phyloP scores from a whole-genome alignment of 2,888 invertebrate genomes.

The Stenodera caucasica region DNA sequence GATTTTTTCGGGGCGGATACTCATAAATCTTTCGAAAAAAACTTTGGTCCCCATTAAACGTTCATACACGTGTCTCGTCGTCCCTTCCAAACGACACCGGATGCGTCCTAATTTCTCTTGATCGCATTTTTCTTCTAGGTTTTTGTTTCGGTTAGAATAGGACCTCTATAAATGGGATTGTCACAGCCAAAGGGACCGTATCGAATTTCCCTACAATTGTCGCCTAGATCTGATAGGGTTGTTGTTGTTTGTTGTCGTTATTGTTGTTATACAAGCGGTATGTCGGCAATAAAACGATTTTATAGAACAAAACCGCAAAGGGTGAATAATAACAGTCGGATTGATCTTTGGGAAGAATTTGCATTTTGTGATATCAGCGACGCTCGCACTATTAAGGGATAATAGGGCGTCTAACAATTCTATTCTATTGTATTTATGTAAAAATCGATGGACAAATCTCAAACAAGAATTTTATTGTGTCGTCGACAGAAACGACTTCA shows the following conservation, averaged over 20 bases:
- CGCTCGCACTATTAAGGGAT: too few species aligned
- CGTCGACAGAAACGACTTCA: too few species aligned
- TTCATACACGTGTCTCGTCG: not conserved
- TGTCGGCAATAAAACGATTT: slow-evolving; percentile 6
- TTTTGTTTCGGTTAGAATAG: too few species aligned
- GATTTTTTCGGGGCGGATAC: too few species aligned
- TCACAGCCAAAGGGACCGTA: not conserved
- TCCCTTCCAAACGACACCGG: not conserved
- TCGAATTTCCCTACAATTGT: not conserved
- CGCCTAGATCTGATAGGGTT: slow-evolving; percentile 1
- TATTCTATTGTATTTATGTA: too few species aligned
- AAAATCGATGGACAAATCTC: too few species aligned
- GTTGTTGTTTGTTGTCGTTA: not conserved
- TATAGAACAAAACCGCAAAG: slow-evolving; percentile 3
- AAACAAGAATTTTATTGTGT: too few species aligned
- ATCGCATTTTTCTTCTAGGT: not conserved
- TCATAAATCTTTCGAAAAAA: too few species aligned
- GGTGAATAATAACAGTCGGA: not conserved
- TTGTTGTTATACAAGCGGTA: not conserved
- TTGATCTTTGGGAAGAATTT: slow-evolving; percentile 11
- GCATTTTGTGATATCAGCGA: slow-evolving; percentile 13
- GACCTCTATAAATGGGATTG: not conserved
- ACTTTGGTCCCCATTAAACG: not conserved
- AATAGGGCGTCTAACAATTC: not conserved
- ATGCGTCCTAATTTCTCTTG: not conserved